These are phyloP conservation scores for Pseudomyrmex gracilis DNA, from an alignment of 1,140 invertebrate species.

Conservation along the genomic window DNA sequence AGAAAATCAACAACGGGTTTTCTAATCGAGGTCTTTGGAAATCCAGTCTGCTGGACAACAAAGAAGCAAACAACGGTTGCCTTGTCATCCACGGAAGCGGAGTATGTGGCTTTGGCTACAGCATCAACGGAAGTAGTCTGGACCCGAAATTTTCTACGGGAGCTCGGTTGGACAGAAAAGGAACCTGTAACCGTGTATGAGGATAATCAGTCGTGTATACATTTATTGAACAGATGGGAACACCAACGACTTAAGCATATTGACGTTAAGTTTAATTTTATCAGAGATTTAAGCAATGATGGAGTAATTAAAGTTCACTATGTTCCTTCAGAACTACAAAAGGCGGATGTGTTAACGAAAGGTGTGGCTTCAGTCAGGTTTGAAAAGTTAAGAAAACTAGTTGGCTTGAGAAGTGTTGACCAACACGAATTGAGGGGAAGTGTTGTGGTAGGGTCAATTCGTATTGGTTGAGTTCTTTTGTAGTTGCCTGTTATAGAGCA, in stretches of 20 bases:
- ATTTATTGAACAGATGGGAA: not conserved
- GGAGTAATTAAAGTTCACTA: not conserved
- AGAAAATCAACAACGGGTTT: not conserved
- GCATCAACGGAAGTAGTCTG: not conserved
- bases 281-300: not conserved
- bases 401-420: not conserved
- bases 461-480: too few species aligned
- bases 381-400: not conserved
- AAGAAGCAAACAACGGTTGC: not conserved
- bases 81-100: not conserved
- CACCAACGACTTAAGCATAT: not conserved
- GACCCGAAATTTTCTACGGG: not conserved
- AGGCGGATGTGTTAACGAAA: not conserved
- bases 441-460: too few species aligned
- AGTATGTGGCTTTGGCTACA: not conserved
- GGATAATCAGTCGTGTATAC: slow-evolving; percentile 1
- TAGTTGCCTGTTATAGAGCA: too few species aligned
- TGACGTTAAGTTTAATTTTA: not conserved
- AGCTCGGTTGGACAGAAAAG: not conserved
- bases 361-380: not conserved
- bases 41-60: not conserved
- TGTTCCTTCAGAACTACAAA: not conserved
- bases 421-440: not conserved
- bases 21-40: not conserved
- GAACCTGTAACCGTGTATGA: not conserved